Evolutionary conservation across 2,888 invertebrate genomes (phyloP), one percentile per base, ranked within the genome.

Genomic region (Cephus sareptanus): DNA sequence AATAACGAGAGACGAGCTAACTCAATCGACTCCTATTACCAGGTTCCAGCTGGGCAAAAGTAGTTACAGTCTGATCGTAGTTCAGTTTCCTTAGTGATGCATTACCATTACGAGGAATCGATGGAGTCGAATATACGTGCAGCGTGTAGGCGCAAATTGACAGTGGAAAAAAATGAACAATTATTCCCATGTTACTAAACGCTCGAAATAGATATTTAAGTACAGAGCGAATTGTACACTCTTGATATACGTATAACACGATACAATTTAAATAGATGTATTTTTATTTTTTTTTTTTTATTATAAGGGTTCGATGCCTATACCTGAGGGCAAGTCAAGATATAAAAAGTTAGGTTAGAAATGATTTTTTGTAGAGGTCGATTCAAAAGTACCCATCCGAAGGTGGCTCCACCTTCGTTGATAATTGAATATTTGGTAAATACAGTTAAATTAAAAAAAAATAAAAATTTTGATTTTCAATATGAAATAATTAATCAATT

Each of bases 1-100:
- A 75, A 77, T 77, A 77, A 75, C 75, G 70, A 71, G 77, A 75
- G 71, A 71, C 75, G 77, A 77, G 71, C 71, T 75, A 77, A 77
- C 75, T 77, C 77, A 75, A 77, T 77, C 77, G 75, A 74, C 77
- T 31, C 71, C 71, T 31, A 31, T 34, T 71, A 71, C 31, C 31
- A 34, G n/a, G 71, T 23, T 56, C 23, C 23, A 56, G 56, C 71
- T 31, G 71, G 71, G 12, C 33, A 23, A 71, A 77, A 77, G 75
- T 77, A 77, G 74, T 77, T 75, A 77, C 77, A 77, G 77, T 77
- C 74, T 4, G 70, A 56, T 56, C 56, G 56, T 56, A 56, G 56
- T 23, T 23, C 56, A 56, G 56, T 56, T 56, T 56, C 23, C 23
- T 56, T 56, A 23, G 23, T 23, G 9, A 56, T 56, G 56, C 56